phyloP scores from a whole-genome alignment of 2,888 invertebrate species.

The Patella pellucida region DNA sequence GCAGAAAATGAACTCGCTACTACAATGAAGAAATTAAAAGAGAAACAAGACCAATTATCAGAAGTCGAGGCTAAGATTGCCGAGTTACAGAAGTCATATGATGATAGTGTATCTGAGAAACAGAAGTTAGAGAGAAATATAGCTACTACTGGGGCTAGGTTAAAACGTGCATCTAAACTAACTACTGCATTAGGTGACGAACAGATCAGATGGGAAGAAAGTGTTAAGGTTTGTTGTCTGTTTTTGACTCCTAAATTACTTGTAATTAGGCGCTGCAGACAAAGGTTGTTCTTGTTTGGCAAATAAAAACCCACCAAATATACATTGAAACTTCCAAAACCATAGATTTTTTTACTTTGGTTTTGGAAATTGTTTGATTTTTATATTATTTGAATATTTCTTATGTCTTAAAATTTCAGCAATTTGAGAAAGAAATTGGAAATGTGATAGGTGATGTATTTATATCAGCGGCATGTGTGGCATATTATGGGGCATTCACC shows the following conservation, averaged over 20 bases:
- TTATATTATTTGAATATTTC: too few relatives aligned
- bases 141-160: conserved; percentile 82
- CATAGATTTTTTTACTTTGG: too few relatives aligned
- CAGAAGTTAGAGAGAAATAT: conserved; percentile 82
- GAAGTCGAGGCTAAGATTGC: conserved; percentile 83
- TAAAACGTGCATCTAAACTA: conserved; percentile 85
- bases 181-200: conserved; percentile 91
- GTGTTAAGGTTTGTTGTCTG: conserved; percentile 22
- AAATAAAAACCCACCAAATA: neutral
- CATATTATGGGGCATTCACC: conserved; percentile 72
- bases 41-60: conserved; percentile 86
- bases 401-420: conserved; percentile 37
- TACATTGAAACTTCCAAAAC: too few relatives aligned
- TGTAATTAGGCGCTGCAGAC: too few relatives aligned
- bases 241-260: neutral
- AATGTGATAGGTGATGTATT: conserved; percentile 72
- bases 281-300: neutral
- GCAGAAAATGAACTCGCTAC: conserved; percentile 83
- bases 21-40: conserved; percentile 82
- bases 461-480: conserved; percentile 71
- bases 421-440: conserved; percentile 67
- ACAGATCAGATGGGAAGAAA: conserved; percentile 63
- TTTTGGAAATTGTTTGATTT: too few relatives aligned
- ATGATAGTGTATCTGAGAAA: conserved; percentile 76
- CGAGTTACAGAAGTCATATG: conserved; percentile 70